phyloP scores from a whole-genome alignment of 2,888 invertebrate species.

The Noctua pronuba region DNA sequence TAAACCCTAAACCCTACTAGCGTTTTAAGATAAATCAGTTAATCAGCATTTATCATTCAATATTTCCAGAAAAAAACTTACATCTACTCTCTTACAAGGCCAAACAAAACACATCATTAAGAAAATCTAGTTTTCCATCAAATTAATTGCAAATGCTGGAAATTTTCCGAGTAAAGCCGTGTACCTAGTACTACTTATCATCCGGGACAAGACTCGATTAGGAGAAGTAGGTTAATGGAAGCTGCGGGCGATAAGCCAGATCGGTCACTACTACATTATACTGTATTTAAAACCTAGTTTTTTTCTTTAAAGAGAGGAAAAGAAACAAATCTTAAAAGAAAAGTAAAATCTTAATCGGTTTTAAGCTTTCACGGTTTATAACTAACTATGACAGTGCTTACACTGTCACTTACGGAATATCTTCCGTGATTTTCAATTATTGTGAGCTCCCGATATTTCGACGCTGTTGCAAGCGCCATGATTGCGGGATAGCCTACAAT shows the following conservation, averaged over 20 bases:
- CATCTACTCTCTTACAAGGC: neutral
- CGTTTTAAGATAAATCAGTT: neutral
- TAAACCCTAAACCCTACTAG: neutral
- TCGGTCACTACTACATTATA: conserved; percentile 21
- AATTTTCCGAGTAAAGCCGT: conserved; percentile 22
- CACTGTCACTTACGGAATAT: no score
- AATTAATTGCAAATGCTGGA: conserved; percentile 12
- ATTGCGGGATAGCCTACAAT: no score
- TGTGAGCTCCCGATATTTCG: no score
- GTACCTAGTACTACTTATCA: conserved; percentile 24
- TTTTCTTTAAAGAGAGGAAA: neutral
- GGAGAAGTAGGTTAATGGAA: conserved; percentile 55
- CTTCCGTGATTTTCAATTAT: no score
- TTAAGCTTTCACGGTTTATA: neutral
- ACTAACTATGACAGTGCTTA: neutral
- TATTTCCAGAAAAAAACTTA: neutral
- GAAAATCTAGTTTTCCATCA: conserved; percentile 20
- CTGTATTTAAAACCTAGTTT: conserved; percentile 31
- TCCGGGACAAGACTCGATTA: conserved; percentile 38
- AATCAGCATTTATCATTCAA: neutral
- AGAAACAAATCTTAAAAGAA: neutral
- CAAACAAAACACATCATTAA: conserved; percentile 24
- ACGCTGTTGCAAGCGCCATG: no score
- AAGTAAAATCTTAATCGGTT: neutral
- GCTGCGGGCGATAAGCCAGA: conserved; percentile 39